phyloP scores from a whole-genome alignment of 2,888 invertebrate genomes.

The Chloromyia formosa region DNA sequence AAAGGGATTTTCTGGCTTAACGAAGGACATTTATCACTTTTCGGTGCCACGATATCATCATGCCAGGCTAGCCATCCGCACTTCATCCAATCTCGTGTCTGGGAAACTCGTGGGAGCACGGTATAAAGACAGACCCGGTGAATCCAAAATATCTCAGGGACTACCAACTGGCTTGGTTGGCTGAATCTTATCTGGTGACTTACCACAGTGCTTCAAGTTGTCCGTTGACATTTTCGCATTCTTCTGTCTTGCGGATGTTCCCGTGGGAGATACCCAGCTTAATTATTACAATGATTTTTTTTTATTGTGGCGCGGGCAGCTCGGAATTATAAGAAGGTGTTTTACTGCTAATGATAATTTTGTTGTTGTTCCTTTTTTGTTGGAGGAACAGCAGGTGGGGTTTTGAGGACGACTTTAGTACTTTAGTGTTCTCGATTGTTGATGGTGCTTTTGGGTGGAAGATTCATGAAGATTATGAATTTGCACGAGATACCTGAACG shows the following conservation, averaged over 20 bases:
- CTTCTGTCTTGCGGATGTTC: background rate
- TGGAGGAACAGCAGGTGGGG: no score
- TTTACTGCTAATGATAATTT: slow-evolving; percentile 23
- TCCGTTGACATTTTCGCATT: slow-evolving; percentile 4
- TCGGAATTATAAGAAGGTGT: slow-evolving; percentile 24
- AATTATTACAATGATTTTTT: slow-evolving; percentile 33
- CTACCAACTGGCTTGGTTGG: background rate
- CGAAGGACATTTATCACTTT: slow-evolving; percentile 45
- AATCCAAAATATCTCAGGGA: no score
- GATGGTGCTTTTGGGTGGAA: slow-evolving; percentile 9
- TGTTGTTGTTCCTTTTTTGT: no score
- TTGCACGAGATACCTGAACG: slow-evolving; percentile 20
- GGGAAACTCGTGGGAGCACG: no score
- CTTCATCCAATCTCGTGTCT: slow-evolving; percentile 13
- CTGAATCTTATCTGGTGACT: slow-evolving; percentile 13
- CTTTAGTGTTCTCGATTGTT: background rate
- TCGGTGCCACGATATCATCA: slow-evolving; percentile 14
- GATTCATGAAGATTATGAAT: slow-evolving; percentile 28
- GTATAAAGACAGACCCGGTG: no score
- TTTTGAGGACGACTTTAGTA: no score
- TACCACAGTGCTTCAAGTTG: background rate
- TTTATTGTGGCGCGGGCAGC: no score
- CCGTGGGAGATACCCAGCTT: slow-evolving; percentile 13
- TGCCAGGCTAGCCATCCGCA: background rate
- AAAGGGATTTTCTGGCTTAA: slow-evolving; percentile 44